A percentile compares a stretch with the other conserved stretches of the same genome.
These are phyloP conservation scores for Psix sp. DNA, from an alignment of 1,140 invertebrate genomes.

Conservation along the genomic window DNA sequence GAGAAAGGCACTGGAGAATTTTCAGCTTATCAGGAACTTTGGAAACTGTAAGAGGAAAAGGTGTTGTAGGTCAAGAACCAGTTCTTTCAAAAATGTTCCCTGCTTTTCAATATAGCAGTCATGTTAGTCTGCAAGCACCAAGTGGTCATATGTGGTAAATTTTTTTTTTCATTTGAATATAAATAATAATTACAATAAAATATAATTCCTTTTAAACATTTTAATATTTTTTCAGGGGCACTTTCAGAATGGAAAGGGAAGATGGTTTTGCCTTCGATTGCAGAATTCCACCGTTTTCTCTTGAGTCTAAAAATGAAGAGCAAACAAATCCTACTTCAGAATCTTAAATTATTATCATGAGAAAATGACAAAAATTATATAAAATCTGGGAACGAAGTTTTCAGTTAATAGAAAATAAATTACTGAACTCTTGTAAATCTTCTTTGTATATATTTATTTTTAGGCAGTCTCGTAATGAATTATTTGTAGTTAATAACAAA, in stretches of 20 bases:
- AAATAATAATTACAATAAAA: too few relatives aligned
- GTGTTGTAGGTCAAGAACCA: constrained; percentile 97
- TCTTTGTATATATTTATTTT: constrained; percentile 56
- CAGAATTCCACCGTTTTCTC: constrained; percentile 95
- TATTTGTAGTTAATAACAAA: constrained; percentile 35
- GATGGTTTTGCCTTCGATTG: constrained; percentile 98
- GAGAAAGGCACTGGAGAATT: constrained; percentile 97
- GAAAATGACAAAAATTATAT: constrained; percentile 8
- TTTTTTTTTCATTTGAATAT: constrained; percentile 10
- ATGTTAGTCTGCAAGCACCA: constrained; percentile 97
- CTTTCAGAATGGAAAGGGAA: constrained; percentile 96
- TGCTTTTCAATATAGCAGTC: constrained; percentile 98
- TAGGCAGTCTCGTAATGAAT: constrained; percentile 38
- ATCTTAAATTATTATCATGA: constrained; percentile 41
- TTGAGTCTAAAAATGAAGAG: constrained; percentile 94
- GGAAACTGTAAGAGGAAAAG: constrained; percentile 94
- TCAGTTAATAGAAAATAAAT: constrained; percentile 37
- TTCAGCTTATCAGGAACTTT: constrained; percentile 96
- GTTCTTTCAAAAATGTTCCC: constrained; percentile 90
- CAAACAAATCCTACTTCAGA: constrained; percentile 64
- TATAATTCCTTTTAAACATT: too few relatives aligned
- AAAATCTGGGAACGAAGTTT: constrained; percentile 9
- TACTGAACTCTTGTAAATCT: constrained; percentile 50
- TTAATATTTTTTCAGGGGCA: constrained; percentile 84
- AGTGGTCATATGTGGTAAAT: constrained; percentile 98